phyloP scores from a whole-genome alignment of 2,888 invertebrate species.

The Itoplectis maculator region DNA sequence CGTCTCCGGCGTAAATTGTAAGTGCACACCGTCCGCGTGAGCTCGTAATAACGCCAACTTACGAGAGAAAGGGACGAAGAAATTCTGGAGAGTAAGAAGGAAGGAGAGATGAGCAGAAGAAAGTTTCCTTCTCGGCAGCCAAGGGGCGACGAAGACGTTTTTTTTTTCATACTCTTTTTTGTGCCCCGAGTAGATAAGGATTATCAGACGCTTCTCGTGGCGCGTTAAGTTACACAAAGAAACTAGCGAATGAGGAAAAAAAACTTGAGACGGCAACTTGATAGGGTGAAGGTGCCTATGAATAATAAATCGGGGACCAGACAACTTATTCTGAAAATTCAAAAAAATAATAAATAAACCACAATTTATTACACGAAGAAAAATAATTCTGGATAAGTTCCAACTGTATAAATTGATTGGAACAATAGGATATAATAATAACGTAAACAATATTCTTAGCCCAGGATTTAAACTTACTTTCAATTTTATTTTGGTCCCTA shows the following conservation, averaged over 20 bases:
- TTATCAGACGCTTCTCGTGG: conserved; percentile 56
- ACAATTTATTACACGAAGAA: too few relatives aligned
- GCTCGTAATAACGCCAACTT: conserved; percentile 65
- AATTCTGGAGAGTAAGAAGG: conserved; percentile 16
- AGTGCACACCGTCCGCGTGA: conserved; percentile 51
- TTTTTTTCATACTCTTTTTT: conserved; percentile 1
- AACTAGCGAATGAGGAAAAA: background rate
- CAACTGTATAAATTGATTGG: background rate
- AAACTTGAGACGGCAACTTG: conserved; percentile 1
- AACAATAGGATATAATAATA: too few relatives aligned
- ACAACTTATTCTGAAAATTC: background rate
- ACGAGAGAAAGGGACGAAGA: conserved; percentile 36
- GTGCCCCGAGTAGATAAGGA: conserved; percentile 59
- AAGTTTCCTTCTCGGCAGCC: conserved; percentile 22
- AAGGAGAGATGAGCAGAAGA: conserved; percentile 15
- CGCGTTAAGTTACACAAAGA: conserved; percentile 10
- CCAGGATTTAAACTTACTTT: too few relatives aligned
- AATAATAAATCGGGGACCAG: background rate
- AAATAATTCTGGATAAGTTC: background rate
- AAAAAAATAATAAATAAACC: background rate
- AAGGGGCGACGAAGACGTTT: conserved; percentile 32
- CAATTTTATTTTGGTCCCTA: background rate
- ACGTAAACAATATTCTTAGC: too few relatives aligned
- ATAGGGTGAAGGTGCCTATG: background rate
- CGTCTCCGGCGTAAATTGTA: conserved; percentile 69